Base-by-base conservation (phyloP, 2,888 invertebrate species). In the Euplexia lucipara region DNA sequence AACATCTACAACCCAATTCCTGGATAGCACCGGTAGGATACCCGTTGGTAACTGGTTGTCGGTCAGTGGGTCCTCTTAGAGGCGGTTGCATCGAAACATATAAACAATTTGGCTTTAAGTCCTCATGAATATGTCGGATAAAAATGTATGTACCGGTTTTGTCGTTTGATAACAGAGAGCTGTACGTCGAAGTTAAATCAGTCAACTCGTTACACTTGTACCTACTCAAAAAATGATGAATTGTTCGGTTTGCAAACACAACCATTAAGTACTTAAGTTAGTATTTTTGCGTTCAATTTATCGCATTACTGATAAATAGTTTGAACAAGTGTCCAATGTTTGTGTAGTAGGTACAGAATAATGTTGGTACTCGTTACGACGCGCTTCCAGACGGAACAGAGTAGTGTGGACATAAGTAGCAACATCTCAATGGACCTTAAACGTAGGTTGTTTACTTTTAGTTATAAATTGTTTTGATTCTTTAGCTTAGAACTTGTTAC, bases 291-390 rank as follows among this genome's bases (percentile, higher is more conserved):
- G 4, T 18, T 10, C 56, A 64, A 56, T 58, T 57, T 14, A 14
- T 48, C n/a, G 39, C 26, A 54, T 66, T 56, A 45, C 9, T 30
- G 53, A 10, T 12, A 60, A n/a, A 54, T 66, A 60, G 66, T 71
- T 51, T 60, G 59, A 37, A 56, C 54, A 70, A 42, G 35, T 71
- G 71, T 39, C 12, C 6, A 37, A 30, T 60, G 60, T 56, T 56
- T 56, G 66, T 56, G 41, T 37, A 54, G 56, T n/a, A n/a, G n/a
- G n/a, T 12, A 26, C 71, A 10, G 9, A 49, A n/a, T 60, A 12
- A 35, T 51, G 48, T 52, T 39, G 14, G 52, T 12, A 41, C 18
- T 60, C 39, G 60, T 71, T 47, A 56, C 3, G 12, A 14, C 45
- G 54, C 10, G 58, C 65, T 48, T 0, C 39, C 70, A 49, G n/a